These are phyloP conservation scores for Diloba caeruleocephala DNA, from an alignment of 2,888 invertebrate genomes.

Conservation along the genomic window DNA sequence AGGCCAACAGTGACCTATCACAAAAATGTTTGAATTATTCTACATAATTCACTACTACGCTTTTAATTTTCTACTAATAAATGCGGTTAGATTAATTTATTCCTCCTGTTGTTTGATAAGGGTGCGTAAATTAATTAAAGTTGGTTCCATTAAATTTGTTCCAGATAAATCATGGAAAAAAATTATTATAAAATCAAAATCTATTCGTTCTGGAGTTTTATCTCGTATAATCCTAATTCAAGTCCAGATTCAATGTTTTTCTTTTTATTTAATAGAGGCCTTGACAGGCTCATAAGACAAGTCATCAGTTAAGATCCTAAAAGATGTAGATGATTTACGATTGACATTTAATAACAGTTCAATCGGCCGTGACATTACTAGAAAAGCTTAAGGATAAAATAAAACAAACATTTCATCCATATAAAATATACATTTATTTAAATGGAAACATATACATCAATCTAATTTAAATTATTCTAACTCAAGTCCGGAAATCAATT, in stretches of 20 bases:
- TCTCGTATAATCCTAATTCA: background rate
- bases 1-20: conserved; percentile 20
- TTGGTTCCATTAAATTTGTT: too few relatives aligned
- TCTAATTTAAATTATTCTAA: conserved; percentile 20
- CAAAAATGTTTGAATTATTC: conserved; percentile 9
- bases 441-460: conserved; percentile 13
- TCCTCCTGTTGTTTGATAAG: too few relatives aligned
- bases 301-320: too few relatives aligned
- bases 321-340: too few relatives aligned
- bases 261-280: too few relatives aligned
- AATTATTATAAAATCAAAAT: too few relatives aligned
- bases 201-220: too few relatives aligned
- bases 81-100: too few relatives aligned
- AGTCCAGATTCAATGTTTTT: too few relatives aligned
- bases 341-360: conserved; percentile 4
- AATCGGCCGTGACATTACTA: conserved; percentile 38
- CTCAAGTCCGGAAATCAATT: conserved; percentile 72
- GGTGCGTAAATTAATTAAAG: too few relatives aligned
- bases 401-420: conserved; percentile 32
- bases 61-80: conserved; percentile 3
- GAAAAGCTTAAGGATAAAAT: conserved; percentile 14
- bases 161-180: background rate
- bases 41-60: background rate
- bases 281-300: too few relatives aligned
- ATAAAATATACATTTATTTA: conserved; percentile 38